Evolutionary conservation across 2,888 invertebrate species (phyloP), one percentile per base, ranked within the genome.

Genomic region (Ectemnius continuus): DNA sequence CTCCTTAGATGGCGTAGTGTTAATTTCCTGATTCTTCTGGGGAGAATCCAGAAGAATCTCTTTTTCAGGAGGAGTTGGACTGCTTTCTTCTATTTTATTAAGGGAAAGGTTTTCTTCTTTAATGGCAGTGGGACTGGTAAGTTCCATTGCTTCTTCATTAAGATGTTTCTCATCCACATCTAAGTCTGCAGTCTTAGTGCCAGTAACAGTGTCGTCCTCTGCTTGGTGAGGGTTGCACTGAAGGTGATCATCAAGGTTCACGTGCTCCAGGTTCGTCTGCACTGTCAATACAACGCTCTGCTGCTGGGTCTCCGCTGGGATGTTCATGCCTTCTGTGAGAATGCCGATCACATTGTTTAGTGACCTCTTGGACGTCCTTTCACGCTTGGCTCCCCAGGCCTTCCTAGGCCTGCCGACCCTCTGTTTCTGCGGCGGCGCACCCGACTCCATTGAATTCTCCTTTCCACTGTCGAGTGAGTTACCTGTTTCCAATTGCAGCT

Each of bases 391-490:
- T 0, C 88, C 87, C 71, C 88, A 88, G 3, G 86, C 79, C 60
- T 90, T 91, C 45, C 86, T 89, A 0, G 90, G 90, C 6, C 89
- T 82, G 0, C 86, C 82, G 0, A 87, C 85, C 48, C 86, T 89
- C 8, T 86, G 67, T 63, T 90, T 90, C 11, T 87, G 85, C 0
- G 85, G 77, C 56, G 79, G 88, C 0, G 87, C 70, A 1, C 85
- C 73, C 1, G 87, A 83, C 47, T 90, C 90, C 3, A 88, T 74
- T 0, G 90, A 88, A 61, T 91, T 91, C 71, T 91, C 91, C 45
- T 91, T 91, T 0, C 91, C 91, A n/a, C 91, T 91, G 74, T 91
- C 90, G 47, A 89, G 86, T 0, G 91, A 90, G 46, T 88, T 89
- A 18, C 85, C 85, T 0, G 88, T 89, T 62, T 91, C 90, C 59